Base-by-base conservation (phyloP, 2,888 invertebrate species). In the Plebejus melissa region DNA sequence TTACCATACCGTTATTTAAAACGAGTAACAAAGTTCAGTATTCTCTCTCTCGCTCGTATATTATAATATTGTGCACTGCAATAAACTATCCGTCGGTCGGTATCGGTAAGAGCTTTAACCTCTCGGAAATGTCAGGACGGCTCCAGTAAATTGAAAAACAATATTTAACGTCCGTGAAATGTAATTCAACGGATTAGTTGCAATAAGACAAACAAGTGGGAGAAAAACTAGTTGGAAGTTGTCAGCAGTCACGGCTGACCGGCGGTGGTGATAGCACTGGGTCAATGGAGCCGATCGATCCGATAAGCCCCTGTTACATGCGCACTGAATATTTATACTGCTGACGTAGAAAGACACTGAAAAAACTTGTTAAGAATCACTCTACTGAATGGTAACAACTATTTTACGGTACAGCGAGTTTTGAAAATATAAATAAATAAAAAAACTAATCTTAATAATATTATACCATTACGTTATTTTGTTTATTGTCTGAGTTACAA, bases 251-350 rank as follows among this genome's bases (percentile, higher is more conserved):
- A 79, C 80, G 80, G 79, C 79, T 80, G 80, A 81, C 80, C 79
- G 79, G 76, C 75, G 79, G 70, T 77, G 80, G 80, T 81, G 80
- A 81, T 80, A 79, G 80, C 80, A 80, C 81, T 83, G 84, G 85
- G 87, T 88, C 90, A 89, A 88, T 88, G 88, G 85, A 86, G 86
- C 84, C 83, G 84, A 81, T 83, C 85, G 85, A 90, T 90, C 90
- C 90, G 89, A 90, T 78, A 88, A 88, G 85, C 76, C 79, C 78
- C 76, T 77, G 77, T 85, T 85, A 86, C 83, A 83, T 81, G 85
- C 82, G 81, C 84, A 84, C 87, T 89, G 89, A 89, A 90, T 90
- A 90, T 90, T 90, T 89, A 90, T 87, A 85, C 84, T 83, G 89
- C 82, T 83, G 54, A 69, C 70, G 32, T 54, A 57, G 32, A 32